Conservation (phyloP, 1,140 invertebrate species). For the Vanessa tameamea region DNA sequence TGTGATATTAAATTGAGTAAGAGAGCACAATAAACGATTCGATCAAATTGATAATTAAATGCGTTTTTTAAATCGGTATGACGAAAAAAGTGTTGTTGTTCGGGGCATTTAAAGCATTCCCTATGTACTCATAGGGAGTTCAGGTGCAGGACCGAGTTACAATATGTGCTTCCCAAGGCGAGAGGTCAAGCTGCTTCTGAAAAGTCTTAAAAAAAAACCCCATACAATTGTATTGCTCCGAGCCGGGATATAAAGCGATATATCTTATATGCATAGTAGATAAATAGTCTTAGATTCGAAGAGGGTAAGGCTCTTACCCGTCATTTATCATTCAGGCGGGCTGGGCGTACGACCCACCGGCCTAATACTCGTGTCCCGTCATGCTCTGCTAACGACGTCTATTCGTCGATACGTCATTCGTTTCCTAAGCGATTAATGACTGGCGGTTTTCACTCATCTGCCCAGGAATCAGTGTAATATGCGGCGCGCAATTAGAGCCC, state of each 20-base stretch:
- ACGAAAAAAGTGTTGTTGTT: too few species aligned
- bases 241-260: neutral
- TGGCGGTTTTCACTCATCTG: slow-evolving; percentile 13
- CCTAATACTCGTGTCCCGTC: slow-evolving; percentile 14
- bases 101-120: too few species aligned
- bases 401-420: slow-evolving; percentile 21
- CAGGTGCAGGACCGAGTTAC: too few species aligned
- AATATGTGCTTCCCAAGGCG: too few species aligned
- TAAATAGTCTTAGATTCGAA: slow-evolving; percentile 12
- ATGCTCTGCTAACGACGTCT: slow-evolving; percentile 29
- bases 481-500: slow-evolving; percentile 11
- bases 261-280: neutral
- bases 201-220: too few species aligned
- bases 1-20: too few species aligned
- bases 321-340: slow-evolving; percentile 30
- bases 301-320: slow-evolving; percentile 18
- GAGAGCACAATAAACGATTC: too few species aligned
- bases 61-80: too few species aligned
- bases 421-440: slow-evolving; percentile 24
- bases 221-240: neutral
- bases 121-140: too few species aligned
- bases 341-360: neutral
- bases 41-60: too few species aligned
- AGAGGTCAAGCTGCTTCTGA: too few species aligned
- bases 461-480: slow-evolving; percentile 19